These are phyloP conservation scores for Oxygymnocypris stewartii DNA, from an alignment of 2,113 vertebrate genomes.

Conservation along the genomic window DNA sequence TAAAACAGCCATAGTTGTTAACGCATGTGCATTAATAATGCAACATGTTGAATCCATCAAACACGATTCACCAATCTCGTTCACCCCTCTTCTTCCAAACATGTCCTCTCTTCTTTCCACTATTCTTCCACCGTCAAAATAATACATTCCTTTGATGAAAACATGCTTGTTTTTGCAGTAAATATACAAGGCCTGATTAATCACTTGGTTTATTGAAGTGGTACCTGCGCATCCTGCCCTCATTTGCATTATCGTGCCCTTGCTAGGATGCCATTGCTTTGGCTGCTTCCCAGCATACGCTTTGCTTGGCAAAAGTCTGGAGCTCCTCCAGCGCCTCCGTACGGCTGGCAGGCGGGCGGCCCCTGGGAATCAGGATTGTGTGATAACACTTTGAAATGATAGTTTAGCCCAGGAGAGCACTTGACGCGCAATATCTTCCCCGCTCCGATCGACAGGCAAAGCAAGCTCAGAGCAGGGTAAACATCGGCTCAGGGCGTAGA, in stretches of 20 bases:
- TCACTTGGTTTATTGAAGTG: background rate
- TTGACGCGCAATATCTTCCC: constrained; percentile 78
- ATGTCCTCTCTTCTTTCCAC: background rate
- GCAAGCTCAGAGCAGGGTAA: constrained; percentile 77
- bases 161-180: background rate
- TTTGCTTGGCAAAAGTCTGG: constrained; percentile 67
- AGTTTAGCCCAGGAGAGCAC: constrained; percentile 80
- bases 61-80: background rate
- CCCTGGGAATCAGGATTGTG: constrained; percentile 73
- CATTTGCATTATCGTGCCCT: constrained; percentile 33
- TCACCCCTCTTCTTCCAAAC: background rate
- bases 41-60: background rate
- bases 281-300: constrained; percentile 37
- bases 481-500: constrained; percentile 72
- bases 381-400: constrained; percentile 82
- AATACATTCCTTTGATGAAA: background rate
- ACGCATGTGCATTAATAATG: background rate
- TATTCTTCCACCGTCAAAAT: background rate
- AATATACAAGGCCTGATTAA: constrained; percentile 17
- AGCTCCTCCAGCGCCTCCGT: constrained; percentile 54
- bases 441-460: constrained; percentile 72
- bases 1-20: background rate
- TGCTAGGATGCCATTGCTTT: constrained; percentile 21
- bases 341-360: constrained; percentile 65
- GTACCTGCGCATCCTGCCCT: constrained; percentile 26